Percentiles rank a stretch among this genome's conserved stretches.
Conservation (phyloP, 2,888 invertebrate genomes). For the Norana najaformis region DNA sequence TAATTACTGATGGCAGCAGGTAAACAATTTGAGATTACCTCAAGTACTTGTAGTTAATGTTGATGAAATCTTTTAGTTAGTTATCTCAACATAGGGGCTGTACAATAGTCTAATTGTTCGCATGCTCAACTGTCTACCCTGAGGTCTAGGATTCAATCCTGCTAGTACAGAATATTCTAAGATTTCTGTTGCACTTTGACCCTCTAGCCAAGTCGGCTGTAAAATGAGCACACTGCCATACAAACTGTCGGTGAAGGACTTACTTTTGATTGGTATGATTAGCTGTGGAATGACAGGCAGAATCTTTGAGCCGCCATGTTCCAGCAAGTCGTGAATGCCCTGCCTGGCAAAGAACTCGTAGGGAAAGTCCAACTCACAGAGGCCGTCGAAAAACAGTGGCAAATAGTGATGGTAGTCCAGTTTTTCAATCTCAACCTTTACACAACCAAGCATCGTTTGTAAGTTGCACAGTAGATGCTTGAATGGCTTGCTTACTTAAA, state of each 20-base stretch:
- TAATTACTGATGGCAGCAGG: no score
- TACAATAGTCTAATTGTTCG: neutral
- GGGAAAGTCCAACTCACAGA: constrained; percentile 81
- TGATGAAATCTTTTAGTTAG: no score
- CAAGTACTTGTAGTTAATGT: no score
- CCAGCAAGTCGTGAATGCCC: constrained; percentile 84
- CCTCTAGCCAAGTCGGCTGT: no score
- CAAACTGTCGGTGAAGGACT: constrained; percentile 43
- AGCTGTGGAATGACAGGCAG: constrained; percentile 87
- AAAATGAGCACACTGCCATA: no score
- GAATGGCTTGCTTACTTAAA: neutral
- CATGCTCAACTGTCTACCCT: no score
- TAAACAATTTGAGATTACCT: no score
- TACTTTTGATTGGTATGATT: constrained; percentile 90
- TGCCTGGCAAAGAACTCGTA: constrained; percentile 83
- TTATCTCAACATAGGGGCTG: no score
- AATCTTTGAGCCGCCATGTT: constrained; percentile 79
- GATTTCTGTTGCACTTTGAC: no score
- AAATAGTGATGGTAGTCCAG: constrained; percentile 90
- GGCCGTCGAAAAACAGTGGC: constrained; percentile 90
- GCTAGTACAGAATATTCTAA: no score
- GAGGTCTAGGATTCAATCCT: no score
- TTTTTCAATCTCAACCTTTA: constrained; percentile 79
- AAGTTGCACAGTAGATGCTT: neutral
- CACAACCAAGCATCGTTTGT: neutral